phyloP scores from a whole-genome alignment of 2,888 invertebrate species.

The Stenurella melanura region DNA sequence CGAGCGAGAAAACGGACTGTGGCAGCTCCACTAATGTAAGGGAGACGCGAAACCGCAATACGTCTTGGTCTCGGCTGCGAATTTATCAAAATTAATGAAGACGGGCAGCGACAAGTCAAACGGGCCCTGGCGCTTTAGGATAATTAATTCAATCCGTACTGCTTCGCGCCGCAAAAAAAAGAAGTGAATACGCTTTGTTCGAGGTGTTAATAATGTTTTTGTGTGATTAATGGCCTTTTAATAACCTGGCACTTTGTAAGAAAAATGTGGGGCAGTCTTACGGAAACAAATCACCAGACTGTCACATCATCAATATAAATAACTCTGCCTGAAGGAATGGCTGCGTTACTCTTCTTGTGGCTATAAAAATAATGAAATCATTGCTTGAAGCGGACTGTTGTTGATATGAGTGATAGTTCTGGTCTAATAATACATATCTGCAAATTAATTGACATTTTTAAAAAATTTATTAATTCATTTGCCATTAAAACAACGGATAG shows the following conservation, averaged over 20 bases:
- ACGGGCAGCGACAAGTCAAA: slow-evolving; percentile 50
- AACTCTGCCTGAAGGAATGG: too few species aligned
- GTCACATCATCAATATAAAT: not conserved
- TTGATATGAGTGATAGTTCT: too few species aligned
- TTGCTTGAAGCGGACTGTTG: too few species aligned
- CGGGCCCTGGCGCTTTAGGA: slow-evolving; percentile 42
- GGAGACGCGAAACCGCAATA: slow-evolving; percentile 36
- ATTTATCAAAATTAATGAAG: slow-evolving; percentile 52
- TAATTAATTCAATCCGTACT: slow-evolving; percentile 42
- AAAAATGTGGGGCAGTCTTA: not conserved
- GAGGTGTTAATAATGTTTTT: slow-evolving; percentile 44
- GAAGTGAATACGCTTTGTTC: slow-evolving; percentile 5
- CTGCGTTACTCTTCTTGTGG: too few species aligned
- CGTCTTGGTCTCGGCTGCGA: slow-evolving; percentile 30
- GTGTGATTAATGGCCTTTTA: slow-evolving; percentile 6
- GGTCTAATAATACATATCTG: too few species aligned
- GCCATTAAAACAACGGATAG: too few species aligned
- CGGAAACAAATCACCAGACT: not conserved
- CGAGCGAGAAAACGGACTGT: too few species aligned
- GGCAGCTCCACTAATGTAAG: too few species aligned
- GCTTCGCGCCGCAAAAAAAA: slow-evolving; percentile 25
- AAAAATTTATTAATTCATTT: too few species aligned
- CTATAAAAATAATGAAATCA: too few species aligned
- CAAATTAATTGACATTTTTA: too few species aligned
- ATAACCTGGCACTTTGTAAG: not conserved